Evolutionary conservation across 2,797 vertebrate species (phyloP), one percentile per base, ranked within the genome.

Genomic region (Gambelia wislizenii): DNA sequence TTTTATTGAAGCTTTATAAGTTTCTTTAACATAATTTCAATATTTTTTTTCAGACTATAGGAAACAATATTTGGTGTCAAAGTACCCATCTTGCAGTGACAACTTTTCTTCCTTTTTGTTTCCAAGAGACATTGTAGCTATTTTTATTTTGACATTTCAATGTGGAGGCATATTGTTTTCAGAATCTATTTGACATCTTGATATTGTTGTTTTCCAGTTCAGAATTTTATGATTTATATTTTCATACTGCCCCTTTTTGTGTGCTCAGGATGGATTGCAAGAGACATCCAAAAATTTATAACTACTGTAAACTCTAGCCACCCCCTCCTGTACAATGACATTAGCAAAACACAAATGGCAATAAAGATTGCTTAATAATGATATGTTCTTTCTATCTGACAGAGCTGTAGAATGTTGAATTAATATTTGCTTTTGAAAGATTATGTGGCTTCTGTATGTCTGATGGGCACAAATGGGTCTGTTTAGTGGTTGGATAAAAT

Each of bases 41-140:
- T 79, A 18, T 59, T 42, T 30, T 75, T 77, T 80, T 76, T 54
- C 30, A 77, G 74, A 86, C 52, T 1, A 39, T 39, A 80, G 22
- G n/a, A 42, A 87, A 56, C 52, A 59, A 82, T 82, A 27, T 88
- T 88, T 75, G 52, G 36, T 49, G 44, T 88, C 87, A 75, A 49
- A 49, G 18, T 83, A 6, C 20, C 42, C 16, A 22, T 33, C 30
- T 74, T 82, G 30, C 33, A 22, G 2, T 80, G 67, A 87, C 49
- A 87, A n/a, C 4, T 16, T 70, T 70, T 4, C n/a, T 22, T 47
- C 30, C 18, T 36, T 76, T 78, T 49, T 25, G 79, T 80, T 44
- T 81, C 54, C 39, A 22, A n/a, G 3, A 74, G 42, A 20, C 47
- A 72, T 12, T 6, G 30, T 39, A 14, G 33, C 54, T 36, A 49